A percentile compares a stretch with the other conserved stretches of the same genome.
phyloP scores from a whole-genome alignment of 2,888 invertebrate genomes.

The Altica lythri region DNA sequence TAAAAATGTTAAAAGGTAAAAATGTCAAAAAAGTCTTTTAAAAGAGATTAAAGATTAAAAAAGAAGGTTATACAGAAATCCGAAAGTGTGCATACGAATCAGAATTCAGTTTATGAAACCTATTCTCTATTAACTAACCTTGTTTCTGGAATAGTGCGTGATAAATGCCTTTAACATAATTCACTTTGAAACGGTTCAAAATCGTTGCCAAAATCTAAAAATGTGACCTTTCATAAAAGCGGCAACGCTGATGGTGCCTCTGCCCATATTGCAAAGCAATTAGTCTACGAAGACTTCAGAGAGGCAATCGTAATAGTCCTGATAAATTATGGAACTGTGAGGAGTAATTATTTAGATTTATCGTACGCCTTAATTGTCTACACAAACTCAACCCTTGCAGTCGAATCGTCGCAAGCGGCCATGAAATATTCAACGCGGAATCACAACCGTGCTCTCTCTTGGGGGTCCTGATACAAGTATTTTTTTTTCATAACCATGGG shows the following conservation, averaged over 20 bases:
- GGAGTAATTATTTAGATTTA: conserved; percentile 53
- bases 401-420: conserved; percentile 41
- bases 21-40: no score
- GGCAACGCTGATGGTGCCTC: conserved; percentile 14
- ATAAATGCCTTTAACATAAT: no score
- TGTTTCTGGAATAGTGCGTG: no score
- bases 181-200: no score
- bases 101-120: no score
- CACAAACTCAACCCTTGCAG: conserved; percentile 45
- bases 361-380: conserved; percentile 51
- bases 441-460: conserved; percentile 26
- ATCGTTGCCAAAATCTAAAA: no score
- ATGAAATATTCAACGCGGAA: conserved; percentile 49
- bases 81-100: no score
- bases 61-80: no score
- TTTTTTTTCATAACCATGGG: neutral
- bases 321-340: conserved; percentile 51
- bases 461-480: neutral
- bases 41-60: no score
- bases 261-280: conserved; percentile 44
- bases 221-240: neutral
- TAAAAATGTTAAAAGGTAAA: no score
- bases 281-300: conserved; percentile 38
- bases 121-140: no score
- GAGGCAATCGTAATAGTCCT: conserved; percentile 43